phyloP scores from a whole-genome alignment of 2,797 vertebrate genomes.

The Euphonia xanthogaster region DNA sequence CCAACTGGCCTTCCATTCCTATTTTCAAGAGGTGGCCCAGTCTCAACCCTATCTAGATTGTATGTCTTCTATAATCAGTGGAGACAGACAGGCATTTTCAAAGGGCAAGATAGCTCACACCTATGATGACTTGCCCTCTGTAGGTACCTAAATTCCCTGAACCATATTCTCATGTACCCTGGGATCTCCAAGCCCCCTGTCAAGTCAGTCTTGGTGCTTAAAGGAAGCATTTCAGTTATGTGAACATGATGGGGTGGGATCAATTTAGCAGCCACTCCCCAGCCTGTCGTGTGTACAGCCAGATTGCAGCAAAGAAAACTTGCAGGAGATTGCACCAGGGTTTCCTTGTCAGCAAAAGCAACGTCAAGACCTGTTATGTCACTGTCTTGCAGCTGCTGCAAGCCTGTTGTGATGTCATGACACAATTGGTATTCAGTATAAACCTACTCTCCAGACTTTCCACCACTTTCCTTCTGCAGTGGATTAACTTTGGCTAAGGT shows the following conservation, averaged over 20 bases:
- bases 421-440: rapidly evolving
- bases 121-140: background rate
- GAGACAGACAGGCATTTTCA: background rate
- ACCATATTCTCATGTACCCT: background rate
- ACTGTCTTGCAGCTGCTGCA: background rate
- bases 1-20: background rate
- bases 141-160: background rate
- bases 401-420: background rate
- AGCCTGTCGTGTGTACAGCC: rapidly evolving
- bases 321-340: background rate
- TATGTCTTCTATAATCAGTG: background rate
- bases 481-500: background rate
- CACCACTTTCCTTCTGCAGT: background rate
- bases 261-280: background rate
- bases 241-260: background rate
- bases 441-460: background rate
- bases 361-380: background rate
- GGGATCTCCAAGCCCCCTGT: rapidly evolving
- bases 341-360: background rate
- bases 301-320: background rate
- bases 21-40: background rate
- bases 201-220: background rate
- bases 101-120: background rate
- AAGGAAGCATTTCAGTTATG: rapidly evolving
- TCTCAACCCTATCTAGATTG: background rate